Evolutionary conservation across 2,113 vertebrate species (phyloP), one percentile per base, ranked within the genome.

Genomic region (Pterocles gutturalis): DNA sequence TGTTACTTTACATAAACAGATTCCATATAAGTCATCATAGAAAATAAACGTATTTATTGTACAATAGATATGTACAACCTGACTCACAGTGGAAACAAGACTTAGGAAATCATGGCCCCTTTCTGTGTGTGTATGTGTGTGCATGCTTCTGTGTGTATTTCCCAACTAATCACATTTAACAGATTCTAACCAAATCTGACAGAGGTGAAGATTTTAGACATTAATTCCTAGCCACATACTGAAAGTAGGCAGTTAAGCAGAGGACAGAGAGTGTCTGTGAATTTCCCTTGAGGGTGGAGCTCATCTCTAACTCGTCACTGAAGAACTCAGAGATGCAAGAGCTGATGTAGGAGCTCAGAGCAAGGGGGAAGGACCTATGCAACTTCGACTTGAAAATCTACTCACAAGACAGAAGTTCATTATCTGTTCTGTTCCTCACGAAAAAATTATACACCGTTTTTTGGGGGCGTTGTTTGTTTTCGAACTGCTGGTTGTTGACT

Each of bases 331-430:
- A 45, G 28, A 31, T 34, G 18, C 15, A n/a, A 45, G 22, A 86
- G 25, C 10, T 75, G 17, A 8, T 24, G 5, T 13, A 49, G 45
- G 15, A 41, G 28, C 8, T 80, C 0, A 0, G 12, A 88, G 11
- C 3, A 65, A 85, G 3, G 4, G 18, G 11, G 5, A 82, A 83
- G 15, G 15, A 41, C 4, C 28, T 46, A 7, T 51, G 19, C 7
- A 69, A 51, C 15, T n/a, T 61, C 8, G 5, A 43, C 51, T 31
- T 60, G 43, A 48, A 87, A 76, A 88, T 83, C 33, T 67, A 5
- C 19, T 72, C 34, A 61, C 36, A 80, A 48, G 26, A 43, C 5
- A 76, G 43, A 72, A 71, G 41, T 64, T 26, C 4, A 17, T 46
- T 53, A 15, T 16, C 33, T 60, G 1, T 51, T 83, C 36, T 61